phyloP scores from a whole-genome alignment of 2,888 invertebrate genomes.

The Catocala fraxini region DNA sequence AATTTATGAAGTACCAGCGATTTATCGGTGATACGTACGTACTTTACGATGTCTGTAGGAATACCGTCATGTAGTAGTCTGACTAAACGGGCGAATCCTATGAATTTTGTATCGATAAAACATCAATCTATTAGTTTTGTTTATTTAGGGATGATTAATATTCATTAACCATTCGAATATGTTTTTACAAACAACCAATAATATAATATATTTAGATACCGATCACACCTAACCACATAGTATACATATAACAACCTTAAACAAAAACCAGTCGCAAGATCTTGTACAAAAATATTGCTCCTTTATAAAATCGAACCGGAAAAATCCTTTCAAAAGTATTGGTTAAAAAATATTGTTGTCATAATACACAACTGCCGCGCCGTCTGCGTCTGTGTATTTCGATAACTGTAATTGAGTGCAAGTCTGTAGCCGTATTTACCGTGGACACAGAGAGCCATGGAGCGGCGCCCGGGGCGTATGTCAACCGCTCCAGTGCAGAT shows the following conservation, averaged over 20 bases:
- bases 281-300: too few relatives aligned
- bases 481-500: slow-evolving; percentile 82
- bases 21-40: slow-evolving; percentile 28
- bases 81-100: background rate
- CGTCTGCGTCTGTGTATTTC: slow-evolving; percentile 21
- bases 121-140: too few relatives aligned
- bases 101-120: background rate
- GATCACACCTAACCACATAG: too few relatives aligned
- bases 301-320: background rate
- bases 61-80: slow-evolving; percentile 1
- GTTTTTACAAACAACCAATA: too few relatives aligned
- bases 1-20: slow-evolving; percentile 38
- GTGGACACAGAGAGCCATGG: slow-evolving; percentile 53
- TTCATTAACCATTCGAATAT: too few relatives aligned
- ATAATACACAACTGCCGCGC: background rate
- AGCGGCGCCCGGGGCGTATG: slow-evolving; percentile 72
- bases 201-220: too few relatives aligned
- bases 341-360: background rate
- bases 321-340: background rate
- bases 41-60: slow-evolving; percentile 17
- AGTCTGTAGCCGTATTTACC: slow-evolving; percentile 59
- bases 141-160: too few relatives aligned
- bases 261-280: too few relatives aligned
- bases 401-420: slow-evolving; percentile 40
- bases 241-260: too few relatives aligned